phyloP scores from a whole-genome alignment of 1,140 invertebrate species.

The Plectrocnemia conspersa region DNA sequence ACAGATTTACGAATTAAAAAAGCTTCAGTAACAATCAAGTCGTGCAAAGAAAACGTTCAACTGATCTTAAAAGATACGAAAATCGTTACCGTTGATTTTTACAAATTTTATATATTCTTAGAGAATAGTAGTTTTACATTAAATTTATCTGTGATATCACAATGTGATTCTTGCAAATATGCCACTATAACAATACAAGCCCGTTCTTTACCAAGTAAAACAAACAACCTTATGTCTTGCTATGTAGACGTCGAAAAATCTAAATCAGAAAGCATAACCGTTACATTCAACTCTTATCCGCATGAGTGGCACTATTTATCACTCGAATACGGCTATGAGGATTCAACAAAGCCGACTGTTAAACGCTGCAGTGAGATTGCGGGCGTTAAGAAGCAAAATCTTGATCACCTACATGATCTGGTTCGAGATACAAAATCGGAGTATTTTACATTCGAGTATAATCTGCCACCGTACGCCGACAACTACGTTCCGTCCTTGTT shows the following conservation, averaged over 20 bases:
- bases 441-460: slow-evolving; percentile 68
- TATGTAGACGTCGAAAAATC: slow-evolving; percentile 39
- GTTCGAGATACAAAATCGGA: slow-evolving; percentile 62
- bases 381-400: slow-evolving; percentile 37
- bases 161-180: slow-evolving; percentile 34
- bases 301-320: slow-evolving; percentile 57
- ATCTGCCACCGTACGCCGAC: slow-evolving; percentile 54
- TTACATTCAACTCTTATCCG: slow-evolving; percentile 54
- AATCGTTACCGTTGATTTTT: slow-evolving; percentile 38
- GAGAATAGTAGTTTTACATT: slow-evolving; percentile 30
- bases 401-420: slow-evolving; percentile 48
- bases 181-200: slow-evolving; percentile 41
- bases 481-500: slow-evolving; percentile 57
- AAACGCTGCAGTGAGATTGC: slow-evolving; percentile 40
- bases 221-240: slow-evolving; percentile 42
- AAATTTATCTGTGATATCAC: slow-evolving; percentile 30
- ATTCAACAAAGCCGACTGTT: slow-evolving; percentile 30
- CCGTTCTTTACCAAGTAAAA: slow-evolving; percentile 43
- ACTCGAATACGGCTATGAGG: slow-evolving; percentile 38
- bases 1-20: slow-evolving; percentile 53
- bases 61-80: slow-evolving; percentile 41
- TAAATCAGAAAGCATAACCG: slow-evolving; percentile 31
- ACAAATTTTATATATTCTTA: slow-evolving; percentile 39
- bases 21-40: slow-evolving; percentile 36
- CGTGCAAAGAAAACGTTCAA: slow-evolving; percentile 39